Percentiles rank a stretch among this genome's conserved stretches.
phyloP scores from a whole-genome alignment of 2,797 vertebrate genomes.

The Ciconia nigra region DNA sequence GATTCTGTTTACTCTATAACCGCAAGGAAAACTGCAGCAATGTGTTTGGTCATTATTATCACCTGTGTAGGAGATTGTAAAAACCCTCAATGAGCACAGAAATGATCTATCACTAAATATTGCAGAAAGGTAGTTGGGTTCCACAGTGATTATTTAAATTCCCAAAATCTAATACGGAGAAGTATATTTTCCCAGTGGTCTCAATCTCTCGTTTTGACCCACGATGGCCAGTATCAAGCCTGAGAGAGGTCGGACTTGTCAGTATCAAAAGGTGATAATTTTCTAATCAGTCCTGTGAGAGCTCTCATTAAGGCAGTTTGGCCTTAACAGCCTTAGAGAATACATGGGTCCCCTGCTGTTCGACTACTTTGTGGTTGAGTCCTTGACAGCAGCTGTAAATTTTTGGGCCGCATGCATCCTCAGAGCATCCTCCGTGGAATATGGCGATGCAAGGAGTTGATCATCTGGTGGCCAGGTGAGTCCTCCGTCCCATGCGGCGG shows the following conservation, averaged over 20 bases:
- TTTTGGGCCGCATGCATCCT: background rate
- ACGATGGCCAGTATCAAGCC: background rate
- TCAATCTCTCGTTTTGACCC: background rate
- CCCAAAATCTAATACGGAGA: background rate
- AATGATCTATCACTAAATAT: background rate
- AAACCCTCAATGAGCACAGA: background rate
- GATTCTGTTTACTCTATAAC: background rate
- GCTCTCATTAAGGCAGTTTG: background rate
- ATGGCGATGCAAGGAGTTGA: background rate
- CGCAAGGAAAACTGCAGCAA: background rate
- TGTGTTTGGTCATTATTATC: background rate
- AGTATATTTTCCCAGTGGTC: background rate
- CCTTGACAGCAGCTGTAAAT: background rate
- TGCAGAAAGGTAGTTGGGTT: background rate
- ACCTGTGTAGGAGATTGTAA: background rate
- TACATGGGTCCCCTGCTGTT: background rate
- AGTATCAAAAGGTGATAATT: background rate
- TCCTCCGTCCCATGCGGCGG: rapidly evolving
- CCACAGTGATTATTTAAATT: background rate
- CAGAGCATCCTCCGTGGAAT: background rate
- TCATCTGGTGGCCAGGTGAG: background rate
- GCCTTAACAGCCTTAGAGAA: background rate
- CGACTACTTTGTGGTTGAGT: background rate
- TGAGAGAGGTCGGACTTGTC: background rate
- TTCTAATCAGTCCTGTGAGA: background rate